These are phyloP conservation scores for Eupithecia subfuscata DNA, from an alignment of 2,888 invertebrate genomes.

Conservation along the genomic window DNA sequence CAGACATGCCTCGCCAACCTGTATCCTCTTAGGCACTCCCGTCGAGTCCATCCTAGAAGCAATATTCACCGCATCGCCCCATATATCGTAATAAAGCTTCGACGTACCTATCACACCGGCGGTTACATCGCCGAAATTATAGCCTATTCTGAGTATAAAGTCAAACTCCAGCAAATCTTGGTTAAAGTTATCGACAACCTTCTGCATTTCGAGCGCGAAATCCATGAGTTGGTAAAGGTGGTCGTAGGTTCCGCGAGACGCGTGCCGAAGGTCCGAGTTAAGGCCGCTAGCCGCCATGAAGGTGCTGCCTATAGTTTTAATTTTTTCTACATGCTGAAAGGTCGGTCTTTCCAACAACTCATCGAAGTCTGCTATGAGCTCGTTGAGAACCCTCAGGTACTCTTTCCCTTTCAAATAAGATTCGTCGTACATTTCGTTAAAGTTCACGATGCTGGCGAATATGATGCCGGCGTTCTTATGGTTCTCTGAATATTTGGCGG, in stretches of 20 bases:
- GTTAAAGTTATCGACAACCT: constrained; percentile 94
- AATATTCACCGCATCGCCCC: constrained; percentile 99
- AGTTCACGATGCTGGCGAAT: constrained; percentile 98
- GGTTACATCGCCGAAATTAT: constrained; percentile 97
- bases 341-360: constrained; percentile 92
- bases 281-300: constrained; percentile 99
- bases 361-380: constrained; percentile 98
- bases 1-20: constrained; percentile 91
- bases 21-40: constrained; percentile 93
- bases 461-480: constrained; percentile 96
- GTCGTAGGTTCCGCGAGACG: constrained; percentile 88
- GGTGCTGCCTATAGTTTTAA: constrained; percentile 98
- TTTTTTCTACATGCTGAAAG: constrained; percentile 96
- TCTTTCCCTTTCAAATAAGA: constrained; percentile 97
- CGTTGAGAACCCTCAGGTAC: constrained; percentile 96
- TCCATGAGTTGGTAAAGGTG: constrained; percentile 96
- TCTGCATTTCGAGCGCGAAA: constrained; percentile 96
- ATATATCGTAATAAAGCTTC: constrained; percentile 98
- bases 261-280: constrained; percentile 90
- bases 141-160: constrained; percentile 93
- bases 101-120: constrained; percentile 98
- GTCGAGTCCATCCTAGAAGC: constrained; percentile 99
- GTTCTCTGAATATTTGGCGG: constrained; percentile 97
- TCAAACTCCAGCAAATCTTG: constrained; percentile 95
- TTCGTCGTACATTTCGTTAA: constrained; percentile 99